Evolutionary conservation across 2,797 vertebrate species (phyloP).

Genomic region (Hypotaenidia okinawae): DNA sequence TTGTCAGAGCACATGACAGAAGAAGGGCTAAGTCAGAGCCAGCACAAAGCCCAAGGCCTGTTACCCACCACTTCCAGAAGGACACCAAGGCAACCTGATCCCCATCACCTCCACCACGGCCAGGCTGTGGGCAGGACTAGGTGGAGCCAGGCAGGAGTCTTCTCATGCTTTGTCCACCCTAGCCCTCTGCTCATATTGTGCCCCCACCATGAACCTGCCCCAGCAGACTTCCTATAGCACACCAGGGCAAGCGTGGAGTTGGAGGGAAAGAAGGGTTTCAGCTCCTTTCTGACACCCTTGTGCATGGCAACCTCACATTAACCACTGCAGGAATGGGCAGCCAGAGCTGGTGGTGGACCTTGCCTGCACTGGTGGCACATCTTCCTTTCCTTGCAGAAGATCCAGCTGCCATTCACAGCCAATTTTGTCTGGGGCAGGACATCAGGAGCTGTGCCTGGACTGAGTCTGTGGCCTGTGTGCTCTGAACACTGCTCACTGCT

Average conservation of each 20-base stretch:
- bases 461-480: fast-evolving
- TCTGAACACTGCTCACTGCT: too few relatives aligned
- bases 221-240: not conserved
- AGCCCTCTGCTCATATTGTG: fast-evolving
- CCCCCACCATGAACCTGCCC: not conserved
- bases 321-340: not conserved
- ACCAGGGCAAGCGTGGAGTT: not conserved
- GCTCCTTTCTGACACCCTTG: not conserved
- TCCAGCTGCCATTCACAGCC: not conserved
- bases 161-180: not conserved
- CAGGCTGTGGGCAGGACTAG: not conserved
- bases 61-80: not conserved
- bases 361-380: not conserved
- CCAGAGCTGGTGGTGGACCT: not conserved
- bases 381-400: not conserved
- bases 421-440: not conserved
- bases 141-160: not conserved
- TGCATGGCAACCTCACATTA: not conserved
- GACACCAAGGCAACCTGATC: not conserved
- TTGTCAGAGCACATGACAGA: not conserved
- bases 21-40: not conserved
- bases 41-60: not conserved
- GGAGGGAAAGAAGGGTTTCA: not conserved
- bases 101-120: not conserved
- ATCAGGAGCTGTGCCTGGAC: not conserved